Conservation (phyloP, 2,113 vertebrate species). For the Pelodiscus sinensis region DNA sequence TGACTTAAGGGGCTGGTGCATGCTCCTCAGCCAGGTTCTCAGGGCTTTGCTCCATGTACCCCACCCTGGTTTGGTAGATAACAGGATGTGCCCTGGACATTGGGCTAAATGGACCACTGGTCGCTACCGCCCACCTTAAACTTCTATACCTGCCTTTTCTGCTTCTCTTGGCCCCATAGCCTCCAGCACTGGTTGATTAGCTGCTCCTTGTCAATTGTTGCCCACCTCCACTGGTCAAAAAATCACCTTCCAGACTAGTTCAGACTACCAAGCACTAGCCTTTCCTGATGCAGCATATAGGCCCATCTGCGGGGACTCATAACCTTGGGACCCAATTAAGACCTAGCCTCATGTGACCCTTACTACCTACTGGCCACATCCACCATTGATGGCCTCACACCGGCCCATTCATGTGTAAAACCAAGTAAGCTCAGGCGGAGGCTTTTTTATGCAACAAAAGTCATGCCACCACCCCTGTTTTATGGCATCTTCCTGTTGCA, state of each 20-base stretch:
- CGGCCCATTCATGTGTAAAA: too few relatives aligned
- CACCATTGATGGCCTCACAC: too few relatives aligned
- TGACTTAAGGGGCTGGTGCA: neutral
- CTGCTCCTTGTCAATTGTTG: neutral
- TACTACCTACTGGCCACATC: too few relatives aligned
- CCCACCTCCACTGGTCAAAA: neutral
- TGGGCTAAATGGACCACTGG: neutral
- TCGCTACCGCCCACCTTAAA: neutral
- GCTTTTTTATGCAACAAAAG: neutral
- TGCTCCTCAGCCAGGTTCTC: neutral
- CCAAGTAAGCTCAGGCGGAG: too few relatives aligned
- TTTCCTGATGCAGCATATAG: too few relatives aligned
- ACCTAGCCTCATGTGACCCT: too few relatives aligned
- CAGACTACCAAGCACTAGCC: too few relatives aligned
- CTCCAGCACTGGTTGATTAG: neutral
- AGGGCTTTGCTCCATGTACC: neutral
- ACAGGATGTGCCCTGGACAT: neutral
- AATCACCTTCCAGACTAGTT: neutral
- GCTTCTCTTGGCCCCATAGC: too few relatives aligned
- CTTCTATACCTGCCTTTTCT: neutral
- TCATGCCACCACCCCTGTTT: slow-evolving; percentile 58
- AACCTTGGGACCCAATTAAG: too few relatives aligned
- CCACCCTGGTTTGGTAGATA: neutral
- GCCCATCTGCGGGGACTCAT: too few relatives aligned
- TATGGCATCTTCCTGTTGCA: slow-evolving; percentile 13